Evolutionary conservation across 2,797 vertebrate species (phyloP).

Genomic region (Typhlichthys eigenmanni): DNA sequence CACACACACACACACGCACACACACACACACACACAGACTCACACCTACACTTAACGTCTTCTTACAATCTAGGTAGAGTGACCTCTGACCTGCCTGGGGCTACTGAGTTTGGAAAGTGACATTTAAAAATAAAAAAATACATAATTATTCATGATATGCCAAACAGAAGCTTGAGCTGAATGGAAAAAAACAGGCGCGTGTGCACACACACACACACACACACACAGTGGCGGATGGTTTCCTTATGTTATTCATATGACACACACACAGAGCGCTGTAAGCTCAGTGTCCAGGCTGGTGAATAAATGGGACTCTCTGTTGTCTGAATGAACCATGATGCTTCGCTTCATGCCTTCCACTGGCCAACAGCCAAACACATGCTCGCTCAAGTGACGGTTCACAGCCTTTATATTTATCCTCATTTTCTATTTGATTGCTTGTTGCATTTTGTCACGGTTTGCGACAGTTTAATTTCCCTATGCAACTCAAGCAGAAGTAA

Average conservation of each 20-base stretch:
- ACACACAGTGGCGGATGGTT: slow-evolving; percentile 12
- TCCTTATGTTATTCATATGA: slow-evolving; percentile 64
- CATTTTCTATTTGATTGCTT: no score
- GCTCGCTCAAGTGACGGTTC: no score
- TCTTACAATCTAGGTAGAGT: not conserved
- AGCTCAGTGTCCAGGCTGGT: slow-evolving; percentile 60
- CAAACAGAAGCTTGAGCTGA: slow-evolving; percentile 29
- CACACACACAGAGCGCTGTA: slow-evolving; percentile 41
- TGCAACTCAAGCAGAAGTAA: no score
- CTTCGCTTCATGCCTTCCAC: slow-evolving; percentile 11
- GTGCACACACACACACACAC: slow-evolving; percentile 3
- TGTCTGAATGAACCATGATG: slow-evolving; percentile 60
- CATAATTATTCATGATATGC: slow-evolving; percentile 67
- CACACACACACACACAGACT: slow-evolving; percentile 3
- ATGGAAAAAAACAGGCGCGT: slow-evolving; percentile 49
- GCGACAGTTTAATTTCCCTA: no score
- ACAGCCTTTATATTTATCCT: no score
- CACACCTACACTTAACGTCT: not conserved
- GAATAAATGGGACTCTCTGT: slow-evolving; percentile 68
- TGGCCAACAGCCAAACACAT: not conserved
- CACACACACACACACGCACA: not conserved
- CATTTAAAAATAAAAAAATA: slow-evolving; percentile 55
- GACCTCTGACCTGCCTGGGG: slow-evolving; percentile 39
- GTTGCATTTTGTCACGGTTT: no score
- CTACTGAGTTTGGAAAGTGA: slow-evolving; percentile 70